Conservation (phyloP, 2,797 vertebrate species). For the Apogon talboti region DNA sequence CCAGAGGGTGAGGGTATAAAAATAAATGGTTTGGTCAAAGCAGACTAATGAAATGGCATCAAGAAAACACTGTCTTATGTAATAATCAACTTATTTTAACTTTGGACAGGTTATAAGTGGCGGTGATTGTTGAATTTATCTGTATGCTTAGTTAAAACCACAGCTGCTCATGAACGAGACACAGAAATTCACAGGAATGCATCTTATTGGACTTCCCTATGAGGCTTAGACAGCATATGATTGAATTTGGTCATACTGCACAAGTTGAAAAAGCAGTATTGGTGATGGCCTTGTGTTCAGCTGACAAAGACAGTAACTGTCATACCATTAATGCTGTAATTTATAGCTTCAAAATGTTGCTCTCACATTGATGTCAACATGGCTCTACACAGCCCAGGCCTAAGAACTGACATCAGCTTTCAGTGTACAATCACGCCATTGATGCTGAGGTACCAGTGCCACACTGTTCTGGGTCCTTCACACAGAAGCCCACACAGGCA, state of each 20-base stretch:
- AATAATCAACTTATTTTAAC: too few relatives aligned
- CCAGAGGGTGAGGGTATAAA: too few relatives aligned
- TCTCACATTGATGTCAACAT: conserved; percentile 36
- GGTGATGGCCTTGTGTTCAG: conserved; percentile 2
- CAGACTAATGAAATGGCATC: too few relatives aligned
- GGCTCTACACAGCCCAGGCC: conserved; percentile 35
- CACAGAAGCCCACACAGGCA: conserved; percentile 21
- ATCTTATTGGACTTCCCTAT: conserved; percentile 2
- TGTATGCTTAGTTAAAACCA: background rate
- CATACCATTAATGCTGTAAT: conserved; percentile 9
- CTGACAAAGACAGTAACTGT: background rate
- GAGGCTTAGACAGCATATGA: background rate
- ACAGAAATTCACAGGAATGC: background rate
- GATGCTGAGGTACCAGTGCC: conserved; percentile 74
- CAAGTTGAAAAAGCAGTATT: conserved; percentile 3
- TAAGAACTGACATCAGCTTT: conserved; percentile 74
- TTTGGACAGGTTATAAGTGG: too few relatives aligned
- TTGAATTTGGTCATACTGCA: background rate
- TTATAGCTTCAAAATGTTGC: conserved; percentile 27
- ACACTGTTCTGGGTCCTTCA: conserved; percentile 55
- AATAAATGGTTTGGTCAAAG: too few relatives aligned
- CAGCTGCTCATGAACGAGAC: background rate
- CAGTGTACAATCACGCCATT: conserved; percentile 78
- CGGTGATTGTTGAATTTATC: too few relatives aligned
- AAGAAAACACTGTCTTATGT: too few relatives aligned